A percentile compares a stretch with the other conserved stretches of the same genome.
Evolutionary conservation across 1,140 invertebrate genomes (phyloP).

Genomic region (Anastrepha obliqua): DNA sequence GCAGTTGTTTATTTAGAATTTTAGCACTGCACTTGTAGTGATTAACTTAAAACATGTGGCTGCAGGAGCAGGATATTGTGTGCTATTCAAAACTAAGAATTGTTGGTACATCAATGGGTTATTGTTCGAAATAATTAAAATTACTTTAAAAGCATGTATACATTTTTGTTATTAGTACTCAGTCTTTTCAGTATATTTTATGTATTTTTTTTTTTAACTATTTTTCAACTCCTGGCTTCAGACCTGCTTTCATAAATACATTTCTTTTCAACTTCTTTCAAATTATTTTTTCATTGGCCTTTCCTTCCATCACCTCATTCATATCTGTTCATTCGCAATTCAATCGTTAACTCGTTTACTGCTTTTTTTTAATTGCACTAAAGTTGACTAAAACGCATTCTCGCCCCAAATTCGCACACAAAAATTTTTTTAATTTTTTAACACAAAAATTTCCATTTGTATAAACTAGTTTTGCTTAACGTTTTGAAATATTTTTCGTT

Average conservation of each 20-base stretch:
- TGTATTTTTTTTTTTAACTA: not conserved
- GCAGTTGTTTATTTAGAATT: not conserved
- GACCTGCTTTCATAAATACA: too few species aligned
- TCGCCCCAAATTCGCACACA: not conserved
- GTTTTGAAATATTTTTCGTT: constrained; percentile 9
- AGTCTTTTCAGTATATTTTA: not conserved
- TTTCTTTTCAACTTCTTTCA: too few species aligned
- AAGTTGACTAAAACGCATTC: not conserved
- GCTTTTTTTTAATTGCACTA: not conserved
- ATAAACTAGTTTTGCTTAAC: not conserved
- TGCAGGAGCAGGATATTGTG: too few species aligned
- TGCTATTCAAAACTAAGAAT: too few species aligned
- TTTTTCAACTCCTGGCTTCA: too few species aligned
- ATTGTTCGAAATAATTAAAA: too few species aligned
- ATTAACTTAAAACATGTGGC: not conserved
- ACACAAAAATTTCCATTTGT: not conserved
- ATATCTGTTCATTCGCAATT: not conserved
- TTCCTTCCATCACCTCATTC: too few species aligned
- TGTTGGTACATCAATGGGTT: too few species aligned
- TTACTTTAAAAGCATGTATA: too few species aligned
- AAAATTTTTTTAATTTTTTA: not conserved
- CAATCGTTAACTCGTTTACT: not conserved
- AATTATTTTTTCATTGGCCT: too few species aligned
- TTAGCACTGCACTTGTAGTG: not conserved
- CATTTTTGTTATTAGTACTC: too few species aligned